Base-by-base conservation (phyloP, 1,140 invertebrate genomes). In the Sipha flava region DNA sequence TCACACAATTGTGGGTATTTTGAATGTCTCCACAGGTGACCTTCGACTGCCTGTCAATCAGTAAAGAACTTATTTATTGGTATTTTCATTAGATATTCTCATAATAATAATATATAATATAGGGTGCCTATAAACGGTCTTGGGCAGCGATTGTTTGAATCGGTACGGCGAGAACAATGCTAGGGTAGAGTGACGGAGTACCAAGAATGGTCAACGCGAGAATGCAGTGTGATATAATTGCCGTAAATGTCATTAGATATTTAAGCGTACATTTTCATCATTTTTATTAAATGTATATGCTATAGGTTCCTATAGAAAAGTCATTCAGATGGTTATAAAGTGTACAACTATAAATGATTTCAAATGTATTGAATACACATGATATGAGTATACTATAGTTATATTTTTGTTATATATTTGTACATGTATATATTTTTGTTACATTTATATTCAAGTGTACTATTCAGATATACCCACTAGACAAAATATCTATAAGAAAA, bases 1-100 rank as follows among this genome's bases (percentile, higher is more conserved):
- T 54, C 49, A 40, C 49, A 75, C 72, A 57, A 54, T 54, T 54
- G 49, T 23, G 31, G 31, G 29, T 40, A 57, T 75, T 75, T 54
- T 75, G 49, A 54, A 54, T 54, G 72, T 31, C 49, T 16, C 72
- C 72, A 75, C 52, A 75, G 49, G 72, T 75, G 14, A 75, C 52
- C 52, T 57, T 34, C 31, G 31, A 37, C 72, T 40, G 49, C 49
- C 49, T 75, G 72, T 75, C 72, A 75, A 75, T 75, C 72, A 75
- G 57, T 40, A 18, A 54, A 57, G 18, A 10, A 49, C 16, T 31
- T 34, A 57, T 75, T 75, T 75, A 75, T 75, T 40, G 72, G 72
- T 54, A 75, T 75, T 75, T 75, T 57, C 21, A 40, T 43, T 57
- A 57, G 47, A 75, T 40, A 40, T 75, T 75, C 72, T 57, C 31